phyloP scores from a whole-genome alignment of 2,888 invertebrate species.

The Lutraria lutraria region DNA sequence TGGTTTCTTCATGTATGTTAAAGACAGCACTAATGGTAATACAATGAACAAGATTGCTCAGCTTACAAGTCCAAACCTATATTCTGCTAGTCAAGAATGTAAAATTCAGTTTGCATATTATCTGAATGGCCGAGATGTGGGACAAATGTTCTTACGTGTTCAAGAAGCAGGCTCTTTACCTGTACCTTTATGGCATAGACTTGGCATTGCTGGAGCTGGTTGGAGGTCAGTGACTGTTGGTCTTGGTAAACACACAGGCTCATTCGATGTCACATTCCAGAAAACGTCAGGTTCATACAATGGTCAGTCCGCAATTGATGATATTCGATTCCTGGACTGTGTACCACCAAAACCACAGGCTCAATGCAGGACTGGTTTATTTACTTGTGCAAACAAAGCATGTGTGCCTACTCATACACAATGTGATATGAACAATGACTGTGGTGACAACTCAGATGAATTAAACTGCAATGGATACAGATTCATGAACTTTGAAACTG shows the following conservation, averaged over 20 bases:
- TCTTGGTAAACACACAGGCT: constrained; percentile 74
- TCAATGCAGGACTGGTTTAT: constrained; percentile 67
- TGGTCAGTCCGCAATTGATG: constrained; percentile 84
- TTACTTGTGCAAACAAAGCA: constrained; percentile 79
- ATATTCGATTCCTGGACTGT: constrained; percentile 79
- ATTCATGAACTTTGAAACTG: constrained; percentile 78
- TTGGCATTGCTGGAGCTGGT: constrained; percentile 54
- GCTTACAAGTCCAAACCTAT: constrained; percentile 74
- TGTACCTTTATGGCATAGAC: constrained; percentile 65
- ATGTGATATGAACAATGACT: constrained; percentile 82
- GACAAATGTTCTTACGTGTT: constrained; percentile 72
- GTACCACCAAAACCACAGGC: constrained; percentile 68
- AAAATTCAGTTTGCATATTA: constrained; percentile 81
- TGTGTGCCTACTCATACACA: constrained; percentile 75
- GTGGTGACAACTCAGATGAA: constrained; percentile 82
- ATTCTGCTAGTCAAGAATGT: constrained; percentile 77
- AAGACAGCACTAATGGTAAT: constrained; percentile 70
- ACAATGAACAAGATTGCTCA: constrained; percentile 71
- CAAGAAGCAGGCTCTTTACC: constrained; percentile 65
- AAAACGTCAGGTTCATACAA: constrained; percentile 68
- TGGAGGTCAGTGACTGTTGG: constrained; percentile 79
- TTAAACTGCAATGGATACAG: constrained; percentile 72
- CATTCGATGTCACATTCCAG: constrained; percentile 76
- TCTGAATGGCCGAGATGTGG: constrained; percentile 73
- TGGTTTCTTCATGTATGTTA: constrained; percentile 81